phyloP scores from a whole-genome alignment of 1,140 invertebrate species.

The Calephelis nemesis region DNA sequence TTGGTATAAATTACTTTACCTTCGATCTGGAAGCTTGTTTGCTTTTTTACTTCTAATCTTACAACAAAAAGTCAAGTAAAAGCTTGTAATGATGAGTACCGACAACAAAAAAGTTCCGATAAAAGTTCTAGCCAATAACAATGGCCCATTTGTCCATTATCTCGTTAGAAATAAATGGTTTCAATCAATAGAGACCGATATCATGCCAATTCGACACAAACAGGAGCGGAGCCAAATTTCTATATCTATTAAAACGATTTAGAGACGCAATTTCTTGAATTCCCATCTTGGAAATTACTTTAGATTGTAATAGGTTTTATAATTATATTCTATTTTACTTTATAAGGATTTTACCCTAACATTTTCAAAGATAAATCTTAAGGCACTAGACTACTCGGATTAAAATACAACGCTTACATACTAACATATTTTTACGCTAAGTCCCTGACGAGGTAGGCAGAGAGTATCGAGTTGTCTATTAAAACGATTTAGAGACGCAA shows the following conservation, averaged over 20 bases:
- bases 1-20: no score
- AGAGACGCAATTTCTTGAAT: slow-evolving; percentile 3
- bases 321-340: neutral
- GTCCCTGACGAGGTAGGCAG: no score
- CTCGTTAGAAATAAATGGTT: slow-evolving; percentile 15
- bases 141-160: slow-evolving; percentile 8
- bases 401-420: no score
- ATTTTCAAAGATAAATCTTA: no score
- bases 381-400: no score
- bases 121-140: slow-evolving; percentile 12
- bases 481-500: slow-evolving; percentile 7
- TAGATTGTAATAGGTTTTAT: slow-evolving; percentile 13
- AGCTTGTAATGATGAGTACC: neutral
- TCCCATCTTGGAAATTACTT: slow-evolving; percentile 11
- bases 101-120: neutral
- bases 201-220: slow-evolving; percentile 15
- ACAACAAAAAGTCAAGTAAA: no score
- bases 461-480: neutral
- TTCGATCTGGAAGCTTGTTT: no score
- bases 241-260: slow-evolving; percentile 16
- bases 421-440: no score
- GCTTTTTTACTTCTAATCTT: no score
- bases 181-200: slow-evolving; percentile 9
- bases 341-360: neutral
- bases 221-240: slow-evolving; percentile 10